Evolutionary conservation across 1,140 invertebrate genomes (phyloP), one percentile per base, ranked within the genome.

Genomic region (Neodiprion pinetum): DNA sequence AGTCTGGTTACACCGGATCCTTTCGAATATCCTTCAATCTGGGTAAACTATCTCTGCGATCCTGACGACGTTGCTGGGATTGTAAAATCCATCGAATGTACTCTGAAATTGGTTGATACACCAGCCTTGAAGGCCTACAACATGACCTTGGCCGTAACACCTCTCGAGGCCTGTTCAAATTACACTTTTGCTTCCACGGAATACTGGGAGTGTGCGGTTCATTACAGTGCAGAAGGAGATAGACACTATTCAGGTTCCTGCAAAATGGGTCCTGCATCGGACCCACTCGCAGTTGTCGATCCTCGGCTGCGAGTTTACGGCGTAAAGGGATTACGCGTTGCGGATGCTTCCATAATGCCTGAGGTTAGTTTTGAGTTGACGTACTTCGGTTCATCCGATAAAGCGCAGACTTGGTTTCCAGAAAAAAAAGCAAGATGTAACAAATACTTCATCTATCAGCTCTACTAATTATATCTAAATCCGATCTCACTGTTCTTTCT

Each of bases 231-330:
- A 0, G 93, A 92, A 0, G 93, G 94, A 0, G 94, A 96, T 85
- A 96, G 96, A 82, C 95, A 97, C 88, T 95, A 96, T 85, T 94
- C 93, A 0, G 95, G 94, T 0, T 94, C 93, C 9, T 95, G 94
- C 83, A 93, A 92, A 87, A 96, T 96, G 95, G 95, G 94, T 0
- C 92, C 92, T 0, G 48, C 87, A 0, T 88, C 84, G 1, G 94
- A 96, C 83, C 89, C 90, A 0, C 87, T 89, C 76, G 91, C 94
- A 1, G 94, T 96, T 1, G 94, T 96, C 0, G 92, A 95, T 85
- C 86, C 91, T 8, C 83, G 92, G 77, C 86, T 96, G 0, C 89
- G 88, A 83, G 90, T 91, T n/a, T 79, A 90, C 69, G 90, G 90
- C 50, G 81, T 90, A 7, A 77, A 50, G 67, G 84, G 88, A 53